Percentiles rank a stretch among this genome's conserved stretches.
Conservation (phyloP, 2,888 invertebrate species). For the Sinhomidia bicolor region DNA sequence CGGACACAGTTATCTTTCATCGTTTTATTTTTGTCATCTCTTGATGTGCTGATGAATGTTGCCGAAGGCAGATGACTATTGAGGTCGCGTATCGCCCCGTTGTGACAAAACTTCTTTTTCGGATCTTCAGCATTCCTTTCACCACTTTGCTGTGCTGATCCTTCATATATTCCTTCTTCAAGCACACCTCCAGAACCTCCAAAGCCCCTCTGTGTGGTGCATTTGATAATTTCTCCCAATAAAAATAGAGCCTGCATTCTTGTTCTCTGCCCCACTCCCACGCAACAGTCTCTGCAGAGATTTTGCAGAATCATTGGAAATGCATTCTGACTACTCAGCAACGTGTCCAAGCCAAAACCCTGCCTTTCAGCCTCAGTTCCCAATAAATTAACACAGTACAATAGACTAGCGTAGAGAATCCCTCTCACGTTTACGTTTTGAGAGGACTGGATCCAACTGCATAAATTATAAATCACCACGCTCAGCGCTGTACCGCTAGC, state of each 20-base stretch:
- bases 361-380: no score
- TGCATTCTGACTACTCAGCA: slow-evolving; percentile 53
- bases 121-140: no score
- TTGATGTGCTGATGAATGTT: no score
- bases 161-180: no score
- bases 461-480: slow-evolving; percentile 75
- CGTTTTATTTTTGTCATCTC: no score
- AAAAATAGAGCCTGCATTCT: slow-evolving; percentile 78
- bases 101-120: no score
- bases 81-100: no score
- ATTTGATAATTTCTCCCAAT: slow-evolving; percentile 78
- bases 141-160: no score
- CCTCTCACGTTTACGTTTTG: slow-evolving; percentile 84
- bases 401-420: slow-evolving; percentile 91
- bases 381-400: slow-evolving; percentile 91
- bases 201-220: slow-evolving; percentile 72
- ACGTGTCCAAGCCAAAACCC: slow-evolving; percentile 52
- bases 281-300: slow-evolving; percentile 76
- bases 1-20: no score
- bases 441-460: slow-evolving; percentile 74
- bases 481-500: slow-evolving; percentile 53
- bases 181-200: slow-evolving; percentile 54
- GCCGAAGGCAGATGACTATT: no score
- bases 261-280: slow-evolving; percentile 72
- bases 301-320: slow-evolving; percentile 75